Conservation (phyloP, 1,140 invertebrate species). For the Drosophila ercepeae region DNA sequence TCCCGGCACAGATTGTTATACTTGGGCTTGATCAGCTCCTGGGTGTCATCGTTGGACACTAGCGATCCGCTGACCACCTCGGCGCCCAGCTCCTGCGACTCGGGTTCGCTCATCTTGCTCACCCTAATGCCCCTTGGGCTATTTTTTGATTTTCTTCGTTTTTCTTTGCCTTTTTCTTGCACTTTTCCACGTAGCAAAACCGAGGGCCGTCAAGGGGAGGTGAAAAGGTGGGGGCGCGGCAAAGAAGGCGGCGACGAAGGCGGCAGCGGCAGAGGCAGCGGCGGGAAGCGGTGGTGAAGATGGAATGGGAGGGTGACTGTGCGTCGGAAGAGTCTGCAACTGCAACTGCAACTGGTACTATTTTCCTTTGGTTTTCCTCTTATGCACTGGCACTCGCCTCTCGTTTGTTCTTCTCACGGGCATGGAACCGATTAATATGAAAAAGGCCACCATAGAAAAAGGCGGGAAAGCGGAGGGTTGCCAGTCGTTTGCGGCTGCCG, state of each 20-base stretch:
- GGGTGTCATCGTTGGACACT: slow-evolving; percentile 43
- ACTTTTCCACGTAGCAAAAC: background rate
- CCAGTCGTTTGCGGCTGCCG: background rate
- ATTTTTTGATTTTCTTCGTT: slow-evolving; percentile 4
- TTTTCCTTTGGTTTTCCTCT: slow-evolving; percentile 12
- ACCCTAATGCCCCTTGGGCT: slow-evolving; percentile 35
- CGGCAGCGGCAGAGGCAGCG: background rate
- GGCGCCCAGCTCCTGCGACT: slow-evolving; percentile 62
- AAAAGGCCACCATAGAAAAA: slow-evolving; percentile 50
- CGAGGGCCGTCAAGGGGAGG: background rate
- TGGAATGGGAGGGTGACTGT: background rate
- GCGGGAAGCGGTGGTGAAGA: background rate
- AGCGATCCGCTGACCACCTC: slow-evolving; percentile 59
- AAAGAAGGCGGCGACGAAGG: background rate
- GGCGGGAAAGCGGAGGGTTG: slow-evolving; percentile 43
- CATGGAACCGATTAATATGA: slow-evolving; percentile 33
- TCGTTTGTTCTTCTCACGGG: slow-evolving; percentile 2
- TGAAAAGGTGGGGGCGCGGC: background rate
- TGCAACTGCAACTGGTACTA: background rate
- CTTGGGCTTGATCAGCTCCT: slow-evolving; percentile 50
- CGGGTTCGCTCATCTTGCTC: slow-evolving; percentile 39
- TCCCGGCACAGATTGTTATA: slow-evolving; percentile 75
- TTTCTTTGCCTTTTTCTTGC: slow-evolving; percentile 4
- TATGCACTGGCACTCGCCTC: slow-evolving; percentile 7
- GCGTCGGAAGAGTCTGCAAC: background rate